Conservation (phyloP, 2,113 vertebrate species). For the Hydrochoerus hydrochaeris region DNA sequence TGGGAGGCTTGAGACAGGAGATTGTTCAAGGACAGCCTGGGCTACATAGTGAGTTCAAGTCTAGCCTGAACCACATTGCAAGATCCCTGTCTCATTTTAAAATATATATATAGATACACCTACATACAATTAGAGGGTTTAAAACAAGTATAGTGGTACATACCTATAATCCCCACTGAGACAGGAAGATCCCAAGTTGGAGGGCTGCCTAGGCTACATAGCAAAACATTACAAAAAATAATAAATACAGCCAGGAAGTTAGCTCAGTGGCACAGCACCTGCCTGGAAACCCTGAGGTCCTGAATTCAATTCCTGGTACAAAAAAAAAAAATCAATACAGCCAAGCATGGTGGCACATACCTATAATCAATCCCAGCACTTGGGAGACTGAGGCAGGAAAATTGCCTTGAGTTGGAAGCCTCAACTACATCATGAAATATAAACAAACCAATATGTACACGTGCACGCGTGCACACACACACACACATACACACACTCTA, state of each 20-base stretch:
- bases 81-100: neutral
- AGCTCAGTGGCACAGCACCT: too few relatives aligned
- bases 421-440: neutral
- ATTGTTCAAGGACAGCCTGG: neutral
- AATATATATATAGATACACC: neutral
- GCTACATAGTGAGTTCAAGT: neutral
- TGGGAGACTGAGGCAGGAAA: neutral
- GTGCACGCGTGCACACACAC: too few relatives aligned
- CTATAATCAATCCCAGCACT: neutral
- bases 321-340: neutral
- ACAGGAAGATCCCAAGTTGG: neutral
- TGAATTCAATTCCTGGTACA: too few relatives aligned
- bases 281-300: too few relatives aligned
- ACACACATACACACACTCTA: neutral
- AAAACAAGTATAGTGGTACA: neutral
- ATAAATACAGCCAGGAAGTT: too few relatives aligned
- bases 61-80: neutral
- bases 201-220: neutral
- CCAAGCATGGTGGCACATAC: neutral
- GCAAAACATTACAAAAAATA: neutral
- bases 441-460: neutral
- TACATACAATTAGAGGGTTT: too few relatives aligned
- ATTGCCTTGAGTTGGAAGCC: neutral
- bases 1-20: neutral
- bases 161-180: neutral